phyloP scores from a whole-genome alignment of 2,797 vertebrate genomes.

The Sebastes taczanowskii region DNA sequence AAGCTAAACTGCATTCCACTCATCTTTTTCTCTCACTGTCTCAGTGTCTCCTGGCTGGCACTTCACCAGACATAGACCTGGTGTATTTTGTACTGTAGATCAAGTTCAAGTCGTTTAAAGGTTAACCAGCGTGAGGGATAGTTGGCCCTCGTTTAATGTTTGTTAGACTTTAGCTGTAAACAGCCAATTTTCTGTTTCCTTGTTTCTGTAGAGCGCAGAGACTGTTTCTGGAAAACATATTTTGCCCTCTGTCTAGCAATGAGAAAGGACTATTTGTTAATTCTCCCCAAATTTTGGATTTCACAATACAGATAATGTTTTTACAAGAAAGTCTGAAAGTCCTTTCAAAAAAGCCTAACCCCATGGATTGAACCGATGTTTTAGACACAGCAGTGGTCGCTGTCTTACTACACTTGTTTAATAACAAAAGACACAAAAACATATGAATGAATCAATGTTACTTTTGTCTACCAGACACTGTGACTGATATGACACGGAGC shows the following conservation, averaged over 20 bases:
- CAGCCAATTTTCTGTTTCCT: not conserved
- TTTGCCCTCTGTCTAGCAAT: not conserved
- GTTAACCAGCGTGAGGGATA: conserved; percentile 1
- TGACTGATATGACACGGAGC: not conserved
- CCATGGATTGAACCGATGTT: not conserved
- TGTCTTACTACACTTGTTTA: not conserved
- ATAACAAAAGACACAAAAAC: not conserved
- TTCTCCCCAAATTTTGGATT: not conserved
- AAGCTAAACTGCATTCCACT: conserved; percentile 47
- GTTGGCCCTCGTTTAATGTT: not conserved
- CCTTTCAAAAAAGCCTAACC: not conserved
- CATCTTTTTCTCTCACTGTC: not conserved
- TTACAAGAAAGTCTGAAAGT: not conserved
- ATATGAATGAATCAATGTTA: not conserved
- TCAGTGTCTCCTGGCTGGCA: not conserved
- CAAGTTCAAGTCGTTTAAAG: conserved; percentile 1
- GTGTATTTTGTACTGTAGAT: not conserved
- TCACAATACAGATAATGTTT: not conserved
- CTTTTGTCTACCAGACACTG: not conserved
- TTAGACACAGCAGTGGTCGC: not conserved
- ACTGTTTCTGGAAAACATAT: conserved; percentile 8
- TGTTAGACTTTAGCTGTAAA: not conserved
- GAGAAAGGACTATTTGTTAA: not conserved
- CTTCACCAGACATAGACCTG: not conserved
- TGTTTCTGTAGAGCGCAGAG: not conserved